Conservation (phyloP, 2,797 vertebrate genomes). For the Xyrichtys novacula region DNA sequence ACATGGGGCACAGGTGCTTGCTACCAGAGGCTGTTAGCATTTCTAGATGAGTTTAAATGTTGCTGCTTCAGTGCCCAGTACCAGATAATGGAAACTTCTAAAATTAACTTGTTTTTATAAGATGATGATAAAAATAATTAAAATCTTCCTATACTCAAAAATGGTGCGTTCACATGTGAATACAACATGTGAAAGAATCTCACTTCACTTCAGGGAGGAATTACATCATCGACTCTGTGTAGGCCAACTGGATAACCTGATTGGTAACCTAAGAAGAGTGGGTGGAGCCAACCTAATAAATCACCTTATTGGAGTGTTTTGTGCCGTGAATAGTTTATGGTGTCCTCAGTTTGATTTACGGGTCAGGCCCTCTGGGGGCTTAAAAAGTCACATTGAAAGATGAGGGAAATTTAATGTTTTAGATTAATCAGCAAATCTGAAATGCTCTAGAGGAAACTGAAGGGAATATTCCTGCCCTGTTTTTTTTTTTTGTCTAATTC, state of each 20-base stretch:
- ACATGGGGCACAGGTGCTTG: neutral
- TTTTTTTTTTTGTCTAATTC: conserved; percentile 18
- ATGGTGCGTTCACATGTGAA: conserved; percentile 25
- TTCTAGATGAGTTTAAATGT: conserved; percentile 12
- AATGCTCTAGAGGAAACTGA: conserved; percentile 33
- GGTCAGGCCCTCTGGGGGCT: conserved; percentile 59
- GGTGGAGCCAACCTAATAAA: conserved; percentile 72
- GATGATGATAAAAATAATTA: neutral
- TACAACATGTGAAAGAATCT: conserved; percentile 37
- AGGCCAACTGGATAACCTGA: conserved; percentile 72
- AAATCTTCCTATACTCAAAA: conserved; percentile 22
- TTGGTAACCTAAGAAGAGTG: conserved; percentile 66
- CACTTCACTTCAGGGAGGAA: conserved; percentile 37
- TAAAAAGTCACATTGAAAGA: conserved; percentile 74
- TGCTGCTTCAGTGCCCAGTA: neutral
- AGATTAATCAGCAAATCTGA: conserved; percentile 66
- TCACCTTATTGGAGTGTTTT: conserved; percentile 73
- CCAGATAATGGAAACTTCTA: conserved; percentile 13
- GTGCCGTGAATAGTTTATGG: conserved; percentile 74
- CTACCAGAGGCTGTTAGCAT: conserved; percentile 9
- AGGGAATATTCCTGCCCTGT: neutral
- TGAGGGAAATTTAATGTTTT: conserved; percentile 65
- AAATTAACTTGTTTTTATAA: conserved; percentile 1
- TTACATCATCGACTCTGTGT: conserved; percentile 64
- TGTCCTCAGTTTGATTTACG: conserved; percentile 75